Conservation (phyloP, 2,797 vertebrate species). For the Numenius phaeopus region DNA sequence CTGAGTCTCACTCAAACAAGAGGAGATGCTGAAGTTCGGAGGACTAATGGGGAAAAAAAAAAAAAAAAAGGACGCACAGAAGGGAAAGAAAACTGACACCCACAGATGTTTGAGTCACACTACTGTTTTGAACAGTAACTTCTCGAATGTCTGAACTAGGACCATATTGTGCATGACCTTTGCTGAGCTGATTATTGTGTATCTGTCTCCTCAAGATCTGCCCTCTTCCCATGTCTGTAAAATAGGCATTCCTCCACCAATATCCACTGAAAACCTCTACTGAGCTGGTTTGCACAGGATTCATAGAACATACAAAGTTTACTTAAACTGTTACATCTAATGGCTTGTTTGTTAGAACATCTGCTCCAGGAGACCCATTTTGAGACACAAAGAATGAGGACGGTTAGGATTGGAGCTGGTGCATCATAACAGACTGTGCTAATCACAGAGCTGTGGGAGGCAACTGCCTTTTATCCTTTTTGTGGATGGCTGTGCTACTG, state of each 20-base stretch:
- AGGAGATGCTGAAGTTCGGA: neutral
- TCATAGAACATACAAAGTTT: neutral
- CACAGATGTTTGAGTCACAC: neutral
- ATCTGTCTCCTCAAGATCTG: neutral
- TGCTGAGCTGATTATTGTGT: neutral
- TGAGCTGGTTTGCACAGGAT: neutral
- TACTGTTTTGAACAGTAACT: neutral
- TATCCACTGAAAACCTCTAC: neutral
- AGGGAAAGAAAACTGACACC: neutral
- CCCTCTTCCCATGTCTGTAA: rapidly evolving
- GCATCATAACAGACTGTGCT: neutral
- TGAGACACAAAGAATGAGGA: neutral
- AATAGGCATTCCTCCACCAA: neutral
- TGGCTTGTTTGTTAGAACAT: neutral
- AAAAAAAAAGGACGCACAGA: neutral
- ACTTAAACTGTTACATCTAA: neutral
- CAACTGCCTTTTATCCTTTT: neutral
- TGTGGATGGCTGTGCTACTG: neutral
- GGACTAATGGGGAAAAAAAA: neutral
- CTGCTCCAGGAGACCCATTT: neutral
- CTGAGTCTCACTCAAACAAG: neutral
- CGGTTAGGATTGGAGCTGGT: neutral
- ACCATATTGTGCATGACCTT: neutral
- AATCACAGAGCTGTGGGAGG: neutral
- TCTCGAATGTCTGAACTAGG: neutral